phyloP scores from a whole-genome alignment of 2,888 invertebrate species.

The Folsomia manolachei region DNA sequence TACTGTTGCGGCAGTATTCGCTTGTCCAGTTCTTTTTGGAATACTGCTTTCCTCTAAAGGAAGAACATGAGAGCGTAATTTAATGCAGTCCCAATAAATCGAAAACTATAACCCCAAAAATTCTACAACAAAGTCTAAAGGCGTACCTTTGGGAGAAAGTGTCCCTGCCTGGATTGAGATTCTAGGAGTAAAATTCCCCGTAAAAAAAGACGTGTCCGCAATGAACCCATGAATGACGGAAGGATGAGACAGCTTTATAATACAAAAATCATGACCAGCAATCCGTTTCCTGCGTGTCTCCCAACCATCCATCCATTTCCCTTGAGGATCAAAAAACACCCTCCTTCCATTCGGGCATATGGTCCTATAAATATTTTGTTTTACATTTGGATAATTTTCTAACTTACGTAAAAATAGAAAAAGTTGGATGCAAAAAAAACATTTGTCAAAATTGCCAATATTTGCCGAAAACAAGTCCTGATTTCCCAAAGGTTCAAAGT shows the following conservation, averaged over 20 bases:
- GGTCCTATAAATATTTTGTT: too few species aligned
- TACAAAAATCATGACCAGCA: slow-evolving; percentile 65
- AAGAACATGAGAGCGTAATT: slow-evolving; percentile 1
- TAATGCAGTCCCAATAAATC: background rate
- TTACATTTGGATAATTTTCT: too few species aligned
- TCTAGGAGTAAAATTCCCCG: slow-evolving; percentile 64
- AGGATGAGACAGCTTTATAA: slow-evolving; percentile 61
- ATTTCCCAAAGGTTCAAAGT: too few species aligned
- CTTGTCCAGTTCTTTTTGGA: slow-evolving; percentile 57
- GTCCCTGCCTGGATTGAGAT: slow-evolving; percentile 64
- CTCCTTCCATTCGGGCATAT: slow-evolving; percentile 60
- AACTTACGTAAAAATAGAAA: too few species aligned
- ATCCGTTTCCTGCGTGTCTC: slow-evolving; percentile 64
- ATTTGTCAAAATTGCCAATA: background rate
- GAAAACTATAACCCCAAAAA: too few species aligned
- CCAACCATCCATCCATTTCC: slow-evolving; percentile 71
- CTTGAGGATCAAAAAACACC: slow-evolving; percentile 63
- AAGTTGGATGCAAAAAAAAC: too few species aligned
- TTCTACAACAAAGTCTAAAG: background rate
- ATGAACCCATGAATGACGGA: slow-evolving; percentile 53
- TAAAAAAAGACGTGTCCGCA: slow-evolving; percentile 64
- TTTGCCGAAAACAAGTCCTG: too few species aligned
- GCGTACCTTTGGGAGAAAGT: slow-evolving; percentile 58
- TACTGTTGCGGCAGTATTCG: slow-evolving; percentile 22
- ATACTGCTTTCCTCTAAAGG: slow-evolving; percentile 55